Evolutionary conservation across 2,797 vertebrate genomes (phyloP), one percentile per base, ranked within the genome.

Genomic region (Platyrinchus mystaceus): DNA sequence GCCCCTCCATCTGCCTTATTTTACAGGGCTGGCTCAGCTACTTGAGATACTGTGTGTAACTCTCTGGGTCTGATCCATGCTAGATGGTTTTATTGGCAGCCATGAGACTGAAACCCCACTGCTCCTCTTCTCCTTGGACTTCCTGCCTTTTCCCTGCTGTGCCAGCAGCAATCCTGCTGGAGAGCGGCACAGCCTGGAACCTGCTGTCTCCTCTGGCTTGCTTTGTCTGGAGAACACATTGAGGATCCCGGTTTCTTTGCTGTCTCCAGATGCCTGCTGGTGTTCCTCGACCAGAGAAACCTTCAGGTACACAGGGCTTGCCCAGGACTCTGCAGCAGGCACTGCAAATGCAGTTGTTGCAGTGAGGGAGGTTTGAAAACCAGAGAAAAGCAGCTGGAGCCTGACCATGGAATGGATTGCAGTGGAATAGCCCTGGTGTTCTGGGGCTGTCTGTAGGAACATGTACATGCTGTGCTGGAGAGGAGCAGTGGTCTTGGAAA

Each of bases 31-130:
- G 87, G 49, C 87, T 91, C 8, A 0, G 43, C 4, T 75, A 37
- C 71, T 93, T 14, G 56, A 62, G 87, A 58, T 64, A 47, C 26
- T 86, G 37, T 92, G 93, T 75, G 79, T 88, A 81, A 41, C 73
- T 81, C 22, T 2, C 30, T 87, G 91, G 66, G 94, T 84, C 85
- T 86, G 74, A 75, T 94, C 96, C 76, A 50, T 17, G 26, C 69
- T 93, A 24, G 73, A 85, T 91, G 66, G 79, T 78, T 93, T 86
- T 93, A 75, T 50, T 96, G 94, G 93, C 94, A 93, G 93, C 58
- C 34, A 7, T 0, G 2, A 67, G 81, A 15, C 73, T 66, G 82
- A 86, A 94, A 75, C 46, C 76, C 76, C 27, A 46, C 23, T 86
- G 79, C 79, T 95, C 49, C 44, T 80, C 85, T 94, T 89, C 82